Conservation (phyloP, 2,113 vertebrate genomes). For the Calidris pugnax region DNA sequence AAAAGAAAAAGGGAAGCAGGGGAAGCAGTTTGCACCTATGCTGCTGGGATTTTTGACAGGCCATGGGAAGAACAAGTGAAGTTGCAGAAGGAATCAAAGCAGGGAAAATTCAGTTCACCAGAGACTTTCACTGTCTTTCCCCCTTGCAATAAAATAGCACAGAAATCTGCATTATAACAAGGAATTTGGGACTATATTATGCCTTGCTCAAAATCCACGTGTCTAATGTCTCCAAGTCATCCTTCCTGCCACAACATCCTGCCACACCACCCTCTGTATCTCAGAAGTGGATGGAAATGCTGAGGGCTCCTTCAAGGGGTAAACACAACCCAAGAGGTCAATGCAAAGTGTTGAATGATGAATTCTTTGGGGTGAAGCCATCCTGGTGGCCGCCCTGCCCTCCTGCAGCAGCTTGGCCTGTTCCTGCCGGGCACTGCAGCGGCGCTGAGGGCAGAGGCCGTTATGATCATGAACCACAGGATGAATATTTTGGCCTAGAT, state of each 20-base stretch:
- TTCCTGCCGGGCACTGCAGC: background rate
- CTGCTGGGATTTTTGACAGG: background rate
- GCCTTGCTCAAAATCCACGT: background rate
- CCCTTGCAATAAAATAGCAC: background rate
- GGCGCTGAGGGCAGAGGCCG: background rate
- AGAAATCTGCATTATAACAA: background rate
- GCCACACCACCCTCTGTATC: background rate
- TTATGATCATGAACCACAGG: background rate
- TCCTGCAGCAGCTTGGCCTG: background rate
- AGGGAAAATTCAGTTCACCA: background rate
- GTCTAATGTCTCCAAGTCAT: background rate
- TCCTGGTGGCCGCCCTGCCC: background rate
- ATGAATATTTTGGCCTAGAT: background rate
- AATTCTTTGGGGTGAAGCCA: background rate
- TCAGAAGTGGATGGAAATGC: background rate
- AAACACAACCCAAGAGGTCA: background rate
- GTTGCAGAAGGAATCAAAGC: background rate
- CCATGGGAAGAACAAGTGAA: background rate
- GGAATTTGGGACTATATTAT: background rate
- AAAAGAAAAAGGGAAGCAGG: background rate
- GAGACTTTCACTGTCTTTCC: background rate
- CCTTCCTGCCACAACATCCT: background rate
- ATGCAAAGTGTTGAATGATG: background rate
- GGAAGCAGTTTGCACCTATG: background rate
- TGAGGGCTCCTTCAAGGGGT: background rate